Conservation (phyloP, 2,113 vertebrate genomes). For the Zosterops borbonicus region DNA sequence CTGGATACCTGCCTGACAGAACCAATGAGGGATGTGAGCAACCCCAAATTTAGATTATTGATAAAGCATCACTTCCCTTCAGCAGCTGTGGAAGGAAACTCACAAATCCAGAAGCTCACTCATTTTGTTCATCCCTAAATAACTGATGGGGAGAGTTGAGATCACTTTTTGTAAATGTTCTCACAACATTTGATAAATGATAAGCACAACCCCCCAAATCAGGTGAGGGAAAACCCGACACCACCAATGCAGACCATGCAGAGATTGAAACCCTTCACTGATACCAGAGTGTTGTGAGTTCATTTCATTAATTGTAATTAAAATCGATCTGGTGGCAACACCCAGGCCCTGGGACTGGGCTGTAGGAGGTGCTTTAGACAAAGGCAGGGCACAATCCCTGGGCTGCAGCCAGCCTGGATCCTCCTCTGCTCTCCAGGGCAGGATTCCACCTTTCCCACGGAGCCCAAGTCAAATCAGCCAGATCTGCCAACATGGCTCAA, state of each 20-base stretch:
- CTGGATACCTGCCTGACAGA: background rate
- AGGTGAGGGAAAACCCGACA: background rate
- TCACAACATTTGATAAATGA: background rate
- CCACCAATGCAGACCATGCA: fast-evolving
- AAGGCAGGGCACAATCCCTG: background rate
- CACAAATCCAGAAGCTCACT: background rate
- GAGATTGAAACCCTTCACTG: background rate
- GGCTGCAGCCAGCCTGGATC: background rate
- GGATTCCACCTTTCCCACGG: background rate
- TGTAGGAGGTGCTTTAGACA: background rate
- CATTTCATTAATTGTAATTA: background rate
- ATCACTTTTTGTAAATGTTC: fast-evolving
- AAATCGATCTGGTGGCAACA: background rate
- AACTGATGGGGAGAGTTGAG: background rate
- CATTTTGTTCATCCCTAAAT: background rate
- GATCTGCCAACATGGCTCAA: fast-evolving
- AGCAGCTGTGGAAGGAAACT: background rate
- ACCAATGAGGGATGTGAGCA: background rate
- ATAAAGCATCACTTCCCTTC: background rate
- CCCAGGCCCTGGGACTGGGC: background rate
- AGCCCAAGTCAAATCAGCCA: background rate
- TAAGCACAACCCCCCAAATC: background rate
- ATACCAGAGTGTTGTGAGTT: fast-evolving
- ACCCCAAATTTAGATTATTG: background rate
- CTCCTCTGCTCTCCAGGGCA: background rate